These are phyloP conservation scores for Myathropa florea DNA, from an alignment of 2,888 invertebrate genomes.

Conservation along the genomic window DNA sequence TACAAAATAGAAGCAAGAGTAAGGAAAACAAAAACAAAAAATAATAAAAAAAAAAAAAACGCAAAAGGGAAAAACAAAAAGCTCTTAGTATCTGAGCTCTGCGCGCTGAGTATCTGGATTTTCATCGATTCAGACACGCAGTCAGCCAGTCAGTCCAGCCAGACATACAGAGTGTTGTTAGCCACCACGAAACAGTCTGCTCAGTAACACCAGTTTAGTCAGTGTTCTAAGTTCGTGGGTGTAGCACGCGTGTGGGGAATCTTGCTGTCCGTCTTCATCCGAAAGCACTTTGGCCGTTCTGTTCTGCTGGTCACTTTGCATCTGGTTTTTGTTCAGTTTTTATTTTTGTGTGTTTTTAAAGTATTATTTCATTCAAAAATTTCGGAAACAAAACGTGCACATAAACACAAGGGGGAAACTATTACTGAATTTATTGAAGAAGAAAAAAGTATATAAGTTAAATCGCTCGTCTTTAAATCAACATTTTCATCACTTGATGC, in stretches of 20 bases:
- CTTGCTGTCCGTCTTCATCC: conserved; percentile 20
- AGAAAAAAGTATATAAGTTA: not conserved
- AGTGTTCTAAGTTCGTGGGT: conserved; percentile 78
- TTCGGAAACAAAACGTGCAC: not conserved
- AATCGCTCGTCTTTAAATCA: conserved; percentile 40
- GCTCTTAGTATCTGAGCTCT: conserved; percentile 42
- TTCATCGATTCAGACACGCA: conserved; percentile 53
- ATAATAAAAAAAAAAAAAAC: not conserved
- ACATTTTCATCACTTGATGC: conserved; percentile 10
- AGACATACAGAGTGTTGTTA: conserved; percentile 44
- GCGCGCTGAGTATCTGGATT: conserved; percentile 61
- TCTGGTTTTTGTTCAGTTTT: conserved; percentile 20
- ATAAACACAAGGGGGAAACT: not conserved
- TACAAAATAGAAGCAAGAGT: not conserved
- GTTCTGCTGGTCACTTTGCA: conserved; percentile 19
- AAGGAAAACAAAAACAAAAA: conserved; percentile 2
- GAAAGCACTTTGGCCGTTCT: conserved; percentile 23
- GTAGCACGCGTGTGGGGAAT: conserved; percentile 73
- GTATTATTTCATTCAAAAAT: not conserved
- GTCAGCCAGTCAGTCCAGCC: conserved; percentile 47
- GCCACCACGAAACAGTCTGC: conserved; percentile 49
- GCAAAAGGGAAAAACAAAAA: conserved; percentile 17
- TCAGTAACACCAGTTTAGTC: conserved; percentile 75
- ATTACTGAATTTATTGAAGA: not conserved
- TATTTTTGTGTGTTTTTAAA: not conserved